Base-by-base conservation (phyloP, 2,888 invertebrate genomes). In the Caenorhabditis sp. region DNA sequence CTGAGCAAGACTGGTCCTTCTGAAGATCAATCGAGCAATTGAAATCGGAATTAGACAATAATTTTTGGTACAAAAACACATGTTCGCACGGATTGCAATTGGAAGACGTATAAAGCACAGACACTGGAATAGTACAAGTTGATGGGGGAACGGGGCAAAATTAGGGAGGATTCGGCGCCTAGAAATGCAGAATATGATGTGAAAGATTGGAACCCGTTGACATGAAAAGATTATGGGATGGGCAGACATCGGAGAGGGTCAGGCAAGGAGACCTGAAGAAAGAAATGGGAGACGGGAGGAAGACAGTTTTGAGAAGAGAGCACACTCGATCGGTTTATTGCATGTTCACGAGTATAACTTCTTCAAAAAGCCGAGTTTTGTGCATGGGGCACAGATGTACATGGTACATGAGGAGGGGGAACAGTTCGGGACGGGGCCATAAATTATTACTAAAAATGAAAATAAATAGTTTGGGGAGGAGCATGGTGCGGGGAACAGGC, bases 91-190 rank as follows among this genome's bases (percentile, higher is more conserved):
- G 24, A 61, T 26, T 15, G 62, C 26, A 28, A 28, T 22, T 24
- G 9, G 37, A 18, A 24, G 28, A 15, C 18, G 9, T 51, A 8
- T 62, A 71, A 71, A 71, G 71, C 71, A 62, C 55, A 62, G 37
- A 62, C 71, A 71, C 61, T 61, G 70, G 61, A 71, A 53, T 26
- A 18, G 20, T 20, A 26, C 67, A 56, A 67, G 50, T 61, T 61
- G 18, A 22, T 13, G 37, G 35, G 50, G 40, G 6, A 15, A 51
- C 6, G 15, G 35, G 32, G 32, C 32, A 53, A 15, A 55, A 55
- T 56, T 18, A 24, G 15, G n/a, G n/a, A n/a, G n/a, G 53, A 35
- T 18, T 47, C 55, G 22, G 18, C 68, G 68, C 58, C 68, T 68
- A 68, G 26, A 40, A 58, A 44, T 55, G 8, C 53, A 40, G 53